Percentiles rank a stretch among this genome's conserved stretches.
Conservation (phyloP, 2,888 invertebrate species). For the Podabrus alpinus region DNA sequence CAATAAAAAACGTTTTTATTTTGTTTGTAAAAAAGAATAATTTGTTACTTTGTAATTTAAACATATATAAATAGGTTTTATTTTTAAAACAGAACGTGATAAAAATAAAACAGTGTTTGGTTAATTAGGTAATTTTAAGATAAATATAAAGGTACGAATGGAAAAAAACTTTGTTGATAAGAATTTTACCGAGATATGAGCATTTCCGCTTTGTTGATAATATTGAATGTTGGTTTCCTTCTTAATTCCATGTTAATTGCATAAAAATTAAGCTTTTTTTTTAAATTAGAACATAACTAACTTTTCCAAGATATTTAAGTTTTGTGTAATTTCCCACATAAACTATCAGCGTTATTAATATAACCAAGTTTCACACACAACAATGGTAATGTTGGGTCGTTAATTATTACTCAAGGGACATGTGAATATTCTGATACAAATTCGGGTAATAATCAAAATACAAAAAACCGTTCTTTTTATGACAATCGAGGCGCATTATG, state of each 20-base stretch:
- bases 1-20: conserved; percentile 17
- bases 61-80: too few relatives aligned
- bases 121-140: neutral
- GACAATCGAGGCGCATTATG: neutral
- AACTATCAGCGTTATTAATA: neutral
- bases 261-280: neutral
- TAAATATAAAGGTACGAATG: neutral
- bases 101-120: neutral
- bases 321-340: neutral
- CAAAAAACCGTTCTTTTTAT: neutral
- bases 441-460: neutral
- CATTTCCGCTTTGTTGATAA: neutral
- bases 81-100: neutral
- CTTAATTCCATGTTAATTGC: neutral
- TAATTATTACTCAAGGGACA: neutral
- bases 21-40: neutral
- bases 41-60: too few relatives aligned
- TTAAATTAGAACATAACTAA: neutral
- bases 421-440: neutral
- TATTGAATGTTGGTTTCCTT: neutral
- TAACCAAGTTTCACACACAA: neutral
- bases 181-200: neutral
- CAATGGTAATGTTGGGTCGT: neutral
- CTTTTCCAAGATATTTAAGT: neutral
- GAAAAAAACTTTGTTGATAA: neutral